Conservation (phyloP, 2,888 invertebrate genomes). For the Colletes collaris region DNA sequence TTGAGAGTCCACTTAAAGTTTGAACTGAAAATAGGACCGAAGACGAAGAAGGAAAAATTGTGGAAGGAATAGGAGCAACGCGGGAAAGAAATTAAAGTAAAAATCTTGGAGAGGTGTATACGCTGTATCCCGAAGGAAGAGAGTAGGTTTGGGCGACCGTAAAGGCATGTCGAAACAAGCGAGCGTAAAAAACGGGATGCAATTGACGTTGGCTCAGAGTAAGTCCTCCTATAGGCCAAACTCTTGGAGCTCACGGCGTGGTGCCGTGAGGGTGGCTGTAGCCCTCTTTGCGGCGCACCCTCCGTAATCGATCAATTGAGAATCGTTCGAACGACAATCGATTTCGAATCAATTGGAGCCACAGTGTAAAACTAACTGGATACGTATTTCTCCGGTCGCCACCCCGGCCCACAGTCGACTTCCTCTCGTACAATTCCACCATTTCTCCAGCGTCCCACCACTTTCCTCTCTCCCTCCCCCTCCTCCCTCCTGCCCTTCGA, state of each 20-base stretch:
- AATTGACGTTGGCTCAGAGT: constrained; percentile 77
- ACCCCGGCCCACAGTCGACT: constrained; percentile 66
- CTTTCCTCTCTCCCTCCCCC: constrained; percentile 25
- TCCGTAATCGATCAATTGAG: constrained; percentile 81
- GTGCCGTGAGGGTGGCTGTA: constrained; percentile 41
- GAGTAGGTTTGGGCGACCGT: constrained; percentile 62
- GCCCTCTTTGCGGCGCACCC: constrained; percentile 65
- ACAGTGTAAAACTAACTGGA: constrained; percentile 81
- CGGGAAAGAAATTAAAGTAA: constrained; percentile 61
- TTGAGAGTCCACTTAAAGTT: not conserved
- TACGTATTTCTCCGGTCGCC: constrained; percentile 78
- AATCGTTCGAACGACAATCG: constrained; percentile 82
- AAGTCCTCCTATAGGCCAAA: constrained; percentile 70
- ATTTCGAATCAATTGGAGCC: constrained; percentile 81
- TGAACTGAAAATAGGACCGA: constrained; percentile 31
- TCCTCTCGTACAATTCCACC: constrained; percentile 63
- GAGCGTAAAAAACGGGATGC: constrained; percentile 76
- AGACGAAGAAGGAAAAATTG: constrained; percentile 34
- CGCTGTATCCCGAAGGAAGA: constrained; percentile 16
- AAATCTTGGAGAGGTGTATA: constrained; percentile 35
- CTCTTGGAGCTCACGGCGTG: constrained; percentile 37
- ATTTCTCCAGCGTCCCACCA: constrained; percentile 42
- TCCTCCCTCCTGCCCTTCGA: constrained; percentile 39
- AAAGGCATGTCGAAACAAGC: constrained; percentile 72
- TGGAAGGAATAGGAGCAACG: constrained; percentile 57